Evolutionary conservation across 2,797 vertebrate species (phyloP), one percentile per base, ranked within the genome.

Genomic region (Loris lydekkerianus): DNA sequence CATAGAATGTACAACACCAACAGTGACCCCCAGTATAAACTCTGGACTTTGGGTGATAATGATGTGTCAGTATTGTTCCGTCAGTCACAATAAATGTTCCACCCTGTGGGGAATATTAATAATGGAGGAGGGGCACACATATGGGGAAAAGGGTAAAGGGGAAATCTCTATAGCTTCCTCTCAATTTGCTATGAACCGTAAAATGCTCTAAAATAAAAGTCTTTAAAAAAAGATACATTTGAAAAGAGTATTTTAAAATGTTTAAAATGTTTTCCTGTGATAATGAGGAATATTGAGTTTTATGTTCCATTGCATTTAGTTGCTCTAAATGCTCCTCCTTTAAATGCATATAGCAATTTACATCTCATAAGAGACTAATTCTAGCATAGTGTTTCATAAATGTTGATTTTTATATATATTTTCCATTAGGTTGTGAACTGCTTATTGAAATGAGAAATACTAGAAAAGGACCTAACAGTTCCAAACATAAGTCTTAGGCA

Each of bases 401-500:
- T 93, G 75, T 46, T 89, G 61, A 56, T 81, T 67, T 95, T 83
- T 37, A 46, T 61, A 58, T 83, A 2, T 75, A 43, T 92, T 34
- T 89, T 82, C 70, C 7, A 78, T 49, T 29, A 73, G 78, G 46
- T 61, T 78, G 10, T 82, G 56, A 96, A n/a, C n/a, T 34, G 78
- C 25, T 78, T 80, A 31, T 37, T 70, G 10, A 92, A 95, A 63
- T 40, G 75, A 86, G 46, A 6, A 91, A n/a, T 15, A 82, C 27
- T 15, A 92, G 84, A 31, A 92, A 63, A 61, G 3, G 10, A 53
- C 27, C 56, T 56, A 82, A 40, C n/a, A 20, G 1, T 83, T 69
- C 46, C 46, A 37, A 70, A 77, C 13, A 23, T 49, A 65, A 46
- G 25, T 60, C 53, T 84, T 9, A 31, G 31, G 40, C 31, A 63